Conservation (phyloP, 2,888 invertebrate species). For the Ametastegia equiseti region DNA sequence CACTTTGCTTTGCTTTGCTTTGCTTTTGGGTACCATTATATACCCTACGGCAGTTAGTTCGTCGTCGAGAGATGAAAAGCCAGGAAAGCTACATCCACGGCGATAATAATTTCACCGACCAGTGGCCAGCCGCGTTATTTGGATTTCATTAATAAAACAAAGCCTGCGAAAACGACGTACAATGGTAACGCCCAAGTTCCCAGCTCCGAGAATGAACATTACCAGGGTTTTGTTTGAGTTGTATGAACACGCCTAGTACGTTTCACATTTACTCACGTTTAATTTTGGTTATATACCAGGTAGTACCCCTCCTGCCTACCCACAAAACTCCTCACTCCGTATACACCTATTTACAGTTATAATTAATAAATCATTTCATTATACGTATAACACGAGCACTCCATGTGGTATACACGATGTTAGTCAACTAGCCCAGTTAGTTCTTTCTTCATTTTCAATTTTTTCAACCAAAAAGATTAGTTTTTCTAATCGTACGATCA, state of each 20-base stretch:
- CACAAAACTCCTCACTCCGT: neutral
- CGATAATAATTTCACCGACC: conserved; percentile 45
- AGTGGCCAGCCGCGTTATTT: conserved; percentile 57
- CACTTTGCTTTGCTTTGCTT: neutral
- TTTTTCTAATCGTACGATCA: too few species aligned
- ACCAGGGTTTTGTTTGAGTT: conserved; percentile 48
- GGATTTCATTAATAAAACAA: conserved; percentile 69
- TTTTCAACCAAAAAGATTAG: neutral
- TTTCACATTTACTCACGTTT: conserved; percentile 28
- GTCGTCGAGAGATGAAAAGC: conserved; percentile 34
- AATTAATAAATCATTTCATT: conserved; percentile 24
- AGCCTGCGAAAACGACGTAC: conserved; percentile 35
- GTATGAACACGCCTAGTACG: conserved; percentile 22
- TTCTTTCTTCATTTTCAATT: neutral
- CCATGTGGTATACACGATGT: neutral
- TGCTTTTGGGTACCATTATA: neutral
- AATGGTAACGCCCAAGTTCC: neutral
- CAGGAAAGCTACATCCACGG: conserved; percentile 10
- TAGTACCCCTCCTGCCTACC: neutral
- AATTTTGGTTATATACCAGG: conserved; percentile 12
- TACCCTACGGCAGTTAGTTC: conserved; percentile 6
- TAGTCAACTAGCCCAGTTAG: neutral
- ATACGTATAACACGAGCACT: neutral
- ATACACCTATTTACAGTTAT: conserved; percentile 39
- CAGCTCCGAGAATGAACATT: conserved; percentile 22